Base-by-base conservation (phyloP, 92 coral and sea anemone genomes). In the Pocillopora meandrina region DNA sequence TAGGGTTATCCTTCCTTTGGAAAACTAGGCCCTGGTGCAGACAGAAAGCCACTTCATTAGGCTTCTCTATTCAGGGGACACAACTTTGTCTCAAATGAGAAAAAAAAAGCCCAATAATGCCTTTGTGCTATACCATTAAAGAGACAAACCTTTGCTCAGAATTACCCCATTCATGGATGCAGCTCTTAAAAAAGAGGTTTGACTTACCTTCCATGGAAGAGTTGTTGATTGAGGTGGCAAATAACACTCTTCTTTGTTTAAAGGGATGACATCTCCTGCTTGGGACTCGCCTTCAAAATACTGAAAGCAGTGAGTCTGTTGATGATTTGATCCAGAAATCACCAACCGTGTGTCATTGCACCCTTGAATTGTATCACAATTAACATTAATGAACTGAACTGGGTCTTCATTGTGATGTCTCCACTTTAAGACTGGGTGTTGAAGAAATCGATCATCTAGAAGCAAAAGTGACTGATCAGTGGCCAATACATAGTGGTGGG, bases 341-440 rank as follows among this genome's bases (percentile, higher is more conserved):
- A 95, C 77, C 70, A 97, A 49, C 23, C 95, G 74, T 63, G 91
- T 83, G 63, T 95, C 98, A 65, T 74, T 69, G 68, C 95, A 87
- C 12, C 82, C 88, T 64, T 94, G 90, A n/a, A 89, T 52, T 13
- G 77, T 86, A 76, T 85, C 84, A 61, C 80, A 72, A 71, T 84
- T 63, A 19, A 95, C 84, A 31, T 88, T 84, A 71, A 97, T 87
- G 62, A 91, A 88, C 86, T 97, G 98, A 12, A 80, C 87, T 14
- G 98, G 93, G 72, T 86, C 90, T 66, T 89, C 91, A 2, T 91
- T 88, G 42, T 95, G 96, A 68, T 97, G 99, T 13, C 90, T 93
- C 99, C 98, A 94, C 83, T 92, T 97, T 10, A 97, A 88, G 58
- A 94, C 92, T 13, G 99, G 99, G 69, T 91, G 91, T 33, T 97